These are phyloP conservation scores for Rhinichthys osculus DNA, from an alignment of 2,797 vertebrate species.

Conservation along the genomic window DNA sequence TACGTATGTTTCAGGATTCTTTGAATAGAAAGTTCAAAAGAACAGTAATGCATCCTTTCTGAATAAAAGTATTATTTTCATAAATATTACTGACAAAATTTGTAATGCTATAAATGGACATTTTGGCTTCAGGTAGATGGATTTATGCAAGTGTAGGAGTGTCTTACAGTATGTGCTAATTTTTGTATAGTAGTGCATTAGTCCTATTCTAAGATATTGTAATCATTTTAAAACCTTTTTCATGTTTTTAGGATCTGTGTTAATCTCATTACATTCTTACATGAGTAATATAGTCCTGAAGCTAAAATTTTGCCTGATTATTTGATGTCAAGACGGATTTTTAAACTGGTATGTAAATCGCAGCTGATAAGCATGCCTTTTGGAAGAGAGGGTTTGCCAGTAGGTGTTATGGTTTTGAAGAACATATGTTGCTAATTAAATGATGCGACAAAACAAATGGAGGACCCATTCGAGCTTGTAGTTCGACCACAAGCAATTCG, in stretches of 20 bases:
- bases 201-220: background rate
- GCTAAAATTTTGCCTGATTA: background rate
- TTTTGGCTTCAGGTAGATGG: background rate
- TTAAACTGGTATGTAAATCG: background rate
- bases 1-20: background rate
- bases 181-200: background rate
- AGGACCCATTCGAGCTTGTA: background rate
- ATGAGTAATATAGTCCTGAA: background rate
- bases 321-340: background rate
- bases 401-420: background rate
- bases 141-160: background rate
- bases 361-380: constrained; percentile 10
- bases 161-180: background rate
- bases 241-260: constrained; percentile 26
- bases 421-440: constrained; percentile 37
- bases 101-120: background rate
- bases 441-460: background rate
- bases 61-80: background rate
- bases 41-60: background rate
- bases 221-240: constrained; percentile 40
- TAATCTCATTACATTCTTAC: constrained; percentile 49
- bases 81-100: background rate
- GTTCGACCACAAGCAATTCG: constrained; percentile 4
- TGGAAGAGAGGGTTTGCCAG: background rate
- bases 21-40: background rate